Evolutionary conservation across 2,113 vertebrate genomes (phyloP).

Genomic region (Takifugu flavidus): DNA sequence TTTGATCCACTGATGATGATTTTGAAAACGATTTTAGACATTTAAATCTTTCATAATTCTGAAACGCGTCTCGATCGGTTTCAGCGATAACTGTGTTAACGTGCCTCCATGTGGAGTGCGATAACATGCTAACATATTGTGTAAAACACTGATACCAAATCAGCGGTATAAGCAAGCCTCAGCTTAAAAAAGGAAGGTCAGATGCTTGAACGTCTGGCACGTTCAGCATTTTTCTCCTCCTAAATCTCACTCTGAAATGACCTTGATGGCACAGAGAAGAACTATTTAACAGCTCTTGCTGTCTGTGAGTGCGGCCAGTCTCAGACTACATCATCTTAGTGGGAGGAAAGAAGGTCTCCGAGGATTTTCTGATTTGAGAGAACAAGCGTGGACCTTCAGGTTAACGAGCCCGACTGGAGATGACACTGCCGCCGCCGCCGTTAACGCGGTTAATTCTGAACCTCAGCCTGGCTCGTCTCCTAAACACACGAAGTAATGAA

Average conservation of each 20-base stretch:
- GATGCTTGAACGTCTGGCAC: no score
- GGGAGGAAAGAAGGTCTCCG: conserved; percentile 30
- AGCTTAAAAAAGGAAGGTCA: no score
- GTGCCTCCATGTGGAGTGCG: conserved; percentile 2
- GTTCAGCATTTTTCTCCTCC: no score
- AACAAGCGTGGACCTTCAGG: not conserved
- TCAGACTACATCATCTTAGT: conserved; percentile 19
- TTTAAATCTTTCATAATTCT: conserved; percentile 47
- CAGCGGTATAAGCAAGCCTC: no score
- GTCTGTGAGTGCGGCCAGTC: conserved; percentile 24
- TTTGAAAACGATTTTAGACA: conserved; percentile 44
- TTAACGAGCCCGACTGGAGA: conserved; percentile 30
- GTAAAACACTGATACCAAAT: no score
- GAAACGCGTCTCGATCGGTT: conserved; percentile 52
- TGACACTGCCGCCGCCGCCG: not conserved
- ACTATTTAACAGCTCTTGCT: no score
- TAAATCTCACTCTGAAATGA: no score
- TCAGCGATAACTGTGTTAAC: conserved; percentile 45
- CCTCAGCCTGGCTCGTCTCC: conserved; percentile 42
- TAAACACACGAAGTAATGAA: no score
- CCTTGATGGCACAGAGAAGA: no score
- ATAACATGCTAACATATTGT: no score
- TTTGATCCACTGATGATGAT: conserved; percentile 65
- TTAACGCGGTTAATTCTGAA: not conserved
- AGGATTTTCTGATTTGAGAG: conserved; percentile 12